phyloP scores from a whole-genome alignment of 2,888 invertebrate genomes.

The Alloplasta piceator region DNA sequence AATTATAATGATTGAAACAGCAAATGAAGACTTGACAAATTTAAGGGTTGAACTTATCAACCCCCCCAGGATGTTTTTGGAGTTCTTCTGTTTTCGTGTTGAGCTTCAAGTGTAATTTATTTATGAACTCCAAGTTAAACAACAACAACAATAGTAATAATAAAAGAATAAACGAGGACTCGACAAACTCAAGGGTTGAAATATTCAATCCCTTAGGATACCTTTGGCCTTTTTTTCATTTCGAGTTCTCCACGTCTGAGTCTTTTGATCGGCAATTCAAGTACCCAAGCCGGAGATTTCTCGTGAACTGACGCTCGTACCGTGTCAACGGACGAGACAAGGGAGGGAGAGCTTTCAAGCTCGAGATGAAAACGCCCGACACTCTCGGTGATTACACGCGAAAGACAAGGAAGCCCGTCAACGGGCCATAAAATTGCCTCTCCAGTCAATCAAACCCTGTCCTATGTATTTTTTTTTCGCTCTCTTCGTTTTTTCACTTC shows the following conservation, averaged over 20 bases:
- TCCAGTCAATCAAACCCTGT: slow-evolving; percentile 68
- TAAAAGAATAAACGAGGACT: too few species aligned
- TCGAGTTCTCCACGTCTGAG: slow-evolving; percentile 14
- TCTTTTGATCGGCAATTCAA: slow-evolving; percentile 5
- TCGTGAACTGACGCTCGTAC: slow-evolving; percentile 24
- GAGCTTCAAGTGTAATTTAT: too few species aligned
- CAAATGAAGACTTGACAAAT: too few species aligned
- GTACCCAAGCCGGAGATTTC: slow-evolving; percentile 12
- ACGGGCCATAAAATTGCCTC: slow-evolving; percentile 68
- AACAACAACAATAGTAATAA: too few species aligned
- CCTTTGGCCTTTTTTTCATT: slow-evolving; percentile 16
- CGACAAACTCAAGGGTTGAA: too few species aligned
- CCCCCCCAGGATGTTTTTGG: too few species aligned
- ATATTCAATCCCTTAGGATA: too few species aligned
- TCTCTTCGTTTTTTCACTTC: slow-evolving; percentile 16
- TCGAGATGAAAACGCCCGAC: slow-evolving; percentile 43
- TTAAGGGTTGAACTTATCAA: too few species aligned
- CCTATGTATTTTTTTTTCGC: slow-evolving; percentile 6
- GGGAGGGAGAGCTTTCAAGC: slow-evolving; percentile 27
- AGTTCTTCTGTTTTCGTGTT: too few species aligned
- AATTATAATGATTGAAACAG: too few species aligned
- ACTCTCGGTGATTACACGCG: slow-evolving; percentile 70
- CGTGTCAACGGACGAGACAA: slow-evolving; percentile 14
- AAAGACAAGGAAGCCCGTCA: slow-evolving; percentile 54
- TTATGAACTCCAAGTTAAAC: too few species aligned